Evolutionary conservation across 1,140 invertebrate genomes (phyloP).

Genomic region (Grapholita molesta): DNA sequence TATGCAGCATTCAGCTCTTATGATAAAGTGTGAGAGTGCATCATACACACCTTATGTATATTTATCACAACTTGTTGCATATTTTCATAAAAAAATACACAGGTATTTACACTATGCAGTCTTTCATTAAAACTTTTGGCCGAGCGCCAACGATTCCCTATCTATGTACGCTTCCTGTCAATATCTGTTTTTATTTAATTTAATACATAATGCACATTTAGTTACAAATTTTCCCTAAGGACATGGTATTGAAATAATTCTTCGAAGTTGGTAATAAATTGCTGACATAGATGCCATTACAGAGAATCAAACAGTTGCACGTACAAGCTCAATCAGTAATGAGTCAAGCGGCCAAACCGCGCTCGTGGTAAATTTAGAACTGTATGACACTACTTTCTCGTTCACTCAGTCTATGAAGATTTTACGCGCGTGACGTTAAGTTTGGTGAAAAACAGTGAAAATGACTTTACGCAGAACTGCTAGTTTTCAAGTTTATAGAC

Average conservation of each 20-base stretch:
- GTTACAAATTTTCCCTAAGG: background rate
- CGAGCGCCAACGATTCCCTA: background rate
- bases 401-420: constrained; percentile 11
- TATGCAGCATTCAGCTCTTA: no score
- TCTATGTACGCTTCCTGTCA: background rate
- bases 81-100: background rate
- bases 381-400: constrained; percentile 33
- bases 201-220: background rate
- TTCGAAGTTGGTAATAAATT: no score
- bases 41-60: background rate
- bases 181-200: background rate
- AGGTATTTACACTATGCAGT: background rate
- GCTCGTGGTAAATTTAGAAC: constrained; percentile 33
- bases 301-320: background rate
- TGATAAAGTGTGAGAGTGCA: no score
- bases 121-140: background rate
- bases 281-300: no score
- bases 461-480: constrained; percentile 45
- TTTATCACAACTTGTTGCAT: background rate
- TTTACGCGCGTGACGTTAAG: background rate
- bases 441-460: constrained; percentile 6
- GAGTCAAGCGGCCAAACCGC: constrained; percentile 28
- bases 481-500: constrained; percentile 49
- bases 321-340: constrained; percentile 17
- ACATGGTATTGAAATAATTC: background rate